Percentiles rank a stretch among this genome's conserved stretches.
These are phyloP conservation scores for Tetranychus cinnabarinus DNA, from an alignment of 1,140 invertebrate species.

Conservation along the genomic window DNA sequence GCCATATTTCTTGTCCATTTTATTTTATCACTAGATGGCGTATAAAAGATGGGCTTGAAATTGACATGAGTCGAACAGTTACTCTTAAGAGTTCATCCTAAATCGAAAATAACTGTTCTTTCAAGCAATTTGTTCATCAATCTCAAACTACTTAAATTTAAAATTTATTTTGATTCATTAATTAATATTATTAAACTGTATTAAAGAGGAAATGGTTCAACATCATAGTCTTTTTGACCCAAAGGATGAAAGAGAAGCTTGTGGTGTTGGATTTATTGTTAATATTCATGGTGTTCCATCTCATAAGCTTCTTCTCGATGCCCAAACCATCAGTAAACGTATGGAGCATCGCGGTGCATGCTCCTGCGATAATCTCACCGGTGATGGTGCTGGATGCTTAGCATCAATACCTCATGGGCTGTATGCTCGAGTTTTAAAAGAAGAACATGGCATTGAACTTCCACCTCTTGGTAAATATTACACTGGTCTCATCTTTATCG, in stretches of 20 bases:
- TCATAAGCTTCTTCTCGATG: constrained; percentile 87
- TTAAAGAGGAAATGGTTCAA: no score
- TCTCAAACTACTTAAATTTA: no score
- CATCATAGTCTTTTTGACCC: not conserved
- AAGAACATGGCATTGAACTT: constrained; percentile 44
- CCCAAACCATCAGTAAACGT: constrained; percentile 66
- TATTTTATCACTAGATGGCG: no score
- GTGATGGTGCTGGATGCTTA: constrained; percentile 88
- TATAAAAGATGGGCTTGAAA: no score
- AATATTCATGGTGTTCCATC: constrained; percentile 79
- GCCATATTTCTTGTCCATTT: no score
- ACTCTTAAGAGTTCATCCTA: no score
- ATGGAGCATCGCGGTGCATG: constrained; percentile 98
- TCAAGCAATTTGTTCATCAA: no score
- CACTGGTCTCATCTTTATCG: constrained; percentile 82
- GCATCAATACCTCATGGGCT: constrained; percentile 85
- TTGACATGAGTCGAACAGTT: no score
- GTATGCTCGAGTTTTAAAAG: constrained; percentile 59
- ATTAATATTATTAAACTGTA: no score
- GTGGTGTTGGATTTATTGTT: constrained; percentile 95
- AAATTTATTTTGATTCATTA: no score
- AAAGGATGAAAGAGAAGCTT: not conserved
- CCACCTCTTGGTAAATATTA: constrained; percentile 72
- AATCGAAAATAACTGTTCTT: no score
- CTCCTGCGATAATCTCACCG: constrained; percentile 81